Evolutionary conservation across 2,113 vertebrate genomes (phyloP), one percentile per base, ranked within the genome.

Genomic region (Macheiramphus alcinus): DNA sequence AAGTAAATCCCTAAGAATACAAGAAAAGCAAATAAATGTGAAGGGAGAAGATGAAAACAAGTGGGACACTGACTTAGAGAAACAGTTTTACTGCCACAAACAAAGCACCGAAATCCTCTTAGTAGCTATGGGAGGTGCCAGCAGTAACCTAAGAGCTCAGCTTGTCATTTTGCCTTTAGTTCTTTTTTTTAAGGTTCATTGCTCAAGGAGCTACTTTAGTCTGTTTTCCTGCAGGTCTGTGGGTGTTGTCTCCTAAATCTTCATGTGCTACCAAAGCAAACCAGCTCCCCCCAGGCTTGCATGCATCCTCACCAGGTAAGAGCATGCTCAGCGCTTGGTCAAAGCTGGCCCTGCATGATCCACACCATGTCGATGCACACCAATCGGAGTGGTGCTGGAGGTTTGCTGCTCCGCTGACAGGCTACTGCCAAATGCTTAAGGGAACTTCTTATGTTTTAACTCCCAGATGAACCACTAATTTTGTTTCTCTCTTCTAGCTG

Each of bases 251-350:
- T 62, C 21, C 45, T 58, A 53, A n/a, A 42, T 76, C 27, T 34
- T 29, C 23, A 63, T 4, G 25, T 84, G 8, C 23, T 32, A 21
- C 38, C 27, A 75, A 42, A 76, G 50, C 13, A 90, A 83, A 48
- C 8, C 48, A 76, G 8, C 2, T 76, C 1, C 6, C 9, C 8
- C 11, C 7, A 36, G 42, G 36, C 31, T 45, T 13, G 5, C 0
- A 0, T 25, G 18, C 18, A 56, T 25, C 14, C 31, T 61, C 7
- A 48, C 14, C 23, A 17, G 32, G 5, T 72, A 40, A 56, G 18
- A 74, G 40, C 36, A 38, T 7, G 6, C 0, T 2, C 31, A 45
- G 42, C 0, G 0, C 26, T 56, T 36, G 10, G 32, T 63, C 55
- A 22, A 45, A n/a, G 21, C 47, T 82, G n/a, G 7, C 6, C 26